phyloP scores from a whole-genome alignment of 2,113 vertebrate genomes.

The Saccopteryx bilineata region DNA sequence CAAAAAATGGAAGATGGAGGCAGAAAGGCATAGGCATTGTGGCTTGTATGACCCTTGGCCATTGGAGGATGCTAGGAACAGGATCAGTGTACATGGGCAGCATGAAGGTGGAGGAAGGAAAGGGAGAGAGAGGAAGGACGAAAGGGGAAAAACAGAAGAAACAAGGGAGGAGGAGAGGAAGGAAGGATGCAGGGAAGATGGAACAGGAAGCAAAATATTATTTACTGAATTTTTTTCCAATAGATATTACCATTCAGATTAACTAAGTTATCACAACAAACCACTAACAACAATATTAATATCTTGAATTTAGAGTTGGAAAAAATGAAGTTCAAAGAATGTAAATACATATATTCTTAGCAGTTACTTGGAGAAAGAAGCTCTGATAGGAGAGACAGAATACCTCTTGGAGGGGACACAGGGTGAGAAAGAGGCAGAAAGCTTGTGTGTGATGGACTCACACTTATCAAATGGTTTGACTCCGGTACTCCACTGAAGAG shows the following conservation, averaged over 20 bases:
- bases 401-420: not conserved
- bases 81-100: not conserved
- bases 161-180: not conserved
- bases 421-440: not conserved
- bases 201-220: not conserved
- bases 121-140: not conserved
- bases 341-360: not conserved
- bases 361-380: not conserved
- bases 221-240: not conserved
- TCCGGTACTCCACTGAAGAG: not conserved
- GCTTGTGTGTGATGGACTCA: not conserved
- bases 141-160: not conserved
- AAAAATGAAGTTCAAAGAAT: conserved; percentile 4
- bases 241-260: not conserved
- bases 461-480: not conserved
- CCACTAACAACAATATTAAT: not conserved
- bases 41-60: not conserved
- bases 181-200: not conserved
- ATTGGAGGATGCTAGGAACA: not conserved
- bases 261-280: not conserved
- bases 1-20: not conserved
- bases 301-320: not conserved
- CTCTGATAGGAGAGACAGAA: not conserved
- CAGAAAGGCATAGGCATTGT: rapidly evolving
- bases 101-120: not conserved